Evolutionary conservation across 2,888 invertebrate genomes (phyloP), one percentile per base, ranked within the genome.

Genomic region (Spodoptera picta): DNA sequence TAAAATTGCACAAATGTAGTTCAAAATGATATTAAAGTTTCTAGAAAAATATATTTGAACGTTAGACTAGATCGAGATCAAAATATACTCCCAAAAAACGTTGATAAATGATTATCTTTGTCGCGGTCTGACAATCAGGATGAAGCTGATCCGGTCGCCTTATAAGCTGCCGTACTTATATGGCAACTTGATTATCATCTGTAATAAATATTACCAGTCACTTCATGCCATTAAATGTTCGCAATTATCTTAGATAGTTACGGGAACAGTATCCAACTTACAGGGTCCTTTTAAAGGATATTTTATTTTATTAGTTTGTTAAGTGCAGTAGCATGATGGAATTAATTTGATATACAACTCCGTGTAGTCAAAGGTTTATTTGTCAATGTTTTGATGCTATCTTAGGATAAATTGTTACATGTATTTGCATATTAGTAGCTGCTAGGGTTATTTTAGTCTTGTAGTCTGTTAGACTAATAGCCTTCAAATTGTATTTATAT

Each of bases 151-250:
- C 60, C 53, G 41, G 60, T 56, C 54, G 45, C 78, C 76, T 36
- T 76, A 73, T 55, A 75, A 69, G 85, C 76, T 55, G 47, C 64
- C 60, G 12, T 48, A 66, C 88, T 75, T 85, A 82, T 82, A 86
- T 70, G 88, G 90, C 64, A 81, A 82, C 85, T 83, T 82, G 86
- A 64, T 36, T 77, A 71, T 79, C 73, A 75, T 75, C 73, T 75
- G 58, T 69, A 78, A 76, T 81, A 75, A 80, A 79, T 78, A 75
- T 65, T 45, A 58, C 69, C 64, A 70, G 75, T 74, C 71, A 69
- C 58, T 69, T 69, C 63, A 68, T 62, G 67, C 74, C 68, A 66
- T 62, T 69, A 73, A 75, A 75, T 59, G 65, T 62, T 56, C 53
- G 60, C 54, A 73, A 69, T 72, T 77, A 76, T 60, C 47, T 56